phyloP scores from a whole-genome alignment of 2,797 vertebrate species.

The Acrocephalus scirpaceus region DNA sequence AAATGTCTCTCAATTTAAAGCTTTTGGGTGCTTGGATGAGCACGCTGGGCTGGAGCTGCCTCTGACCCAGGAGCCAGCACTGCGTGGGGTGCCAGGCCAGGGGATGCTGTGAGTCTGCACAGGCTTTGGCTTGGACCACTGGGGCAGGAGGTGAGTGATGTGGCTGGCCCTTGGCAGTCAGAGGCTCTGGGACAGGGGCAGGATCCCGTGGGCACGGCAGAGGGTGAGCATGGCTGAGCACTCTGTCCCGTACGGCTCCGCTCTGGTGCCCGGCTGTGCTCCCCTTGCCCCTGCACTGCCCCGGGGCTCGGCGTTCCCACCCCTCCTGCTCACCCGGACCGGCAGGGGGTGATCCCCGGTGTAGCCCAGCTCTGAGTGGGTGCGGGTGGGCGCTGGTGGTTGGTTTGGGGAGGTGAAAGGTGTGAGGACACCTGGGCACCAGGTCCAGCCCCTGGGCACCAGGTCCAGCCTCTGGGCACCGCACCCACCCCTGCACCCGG shows the following conservation, averaged over 20 bases:
- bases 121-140: fast-evolving
- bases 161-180: fast-evolving
- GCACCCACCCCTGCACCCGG: fast-evolving
- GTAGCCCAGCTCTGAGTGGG: not conserved
- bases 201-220: fast-evolving
- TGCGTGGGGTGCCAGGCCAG: fast-evolving
- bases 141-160: not conserved
- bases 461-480: not conserved
- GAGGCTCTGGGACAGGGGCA: not conserved
- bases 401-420: not conserved
- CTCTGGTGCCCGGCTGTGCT: fast-evolving
- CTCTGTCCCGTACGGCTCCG: fast-evolving
- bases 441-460: too few relatives aligned
- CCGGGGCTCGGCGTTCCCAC: fast-evolving
- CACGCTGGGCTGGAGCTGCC: not conserved
- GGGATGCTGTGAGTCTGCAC: not conserved
- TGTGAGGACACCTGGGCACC: not conserved
- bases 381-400: fast-evolving
- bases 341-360: fast-evolving
- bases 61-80: not conserved
- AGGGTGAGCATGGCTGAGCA: fast-evolving
- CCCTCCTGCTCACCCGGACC: not conserved
- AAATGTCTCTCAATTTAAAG: not conserved
- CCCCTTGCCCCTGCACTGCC: fast-evolving
- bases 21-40: not conserved